Base-by-base conservation (phyloP, 2,797 vertebrate species). In the Podarcis siculus region DNA sequence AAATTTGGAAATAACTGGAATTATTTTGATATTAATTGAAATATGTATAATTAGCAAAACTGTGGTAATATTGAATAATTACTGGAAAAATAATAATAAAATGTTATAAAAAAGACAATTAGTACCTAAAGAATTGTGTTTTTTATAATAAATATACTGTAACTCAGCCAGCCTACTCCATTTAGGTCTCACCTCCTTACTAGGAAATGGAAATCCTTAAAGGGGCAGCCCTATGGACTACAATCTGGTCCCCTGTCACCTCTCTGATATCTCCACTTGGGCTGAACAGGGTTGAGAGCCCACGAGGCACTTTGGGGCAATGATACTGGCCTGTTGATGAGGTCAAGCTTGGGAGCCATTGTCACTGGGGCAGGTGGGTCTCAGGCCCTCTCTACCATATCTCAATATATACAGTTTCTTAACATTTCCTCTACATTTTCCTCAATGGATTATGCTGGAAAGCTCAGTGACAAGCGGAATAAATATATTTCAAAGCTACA, bases 401-500 rank as follows among this genome's bases (percentile, higher is more conserved):
- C 94, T 79, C 90, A 86, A 91, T 88, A 92, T 91, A 89, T 64
- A 64, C 88, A 83, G 27, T 39, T 32, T 86, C 83, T 88, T 19
- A 75, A 87, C 76, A 89, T 78, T 4, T 91, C 91, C 92, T 92
- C 94, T 94, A 93, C 89, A 89, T 94, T 90, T 55, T 15, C 49
- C 49, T 90, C 79, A 89, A 92, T 92, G 90, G 93, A 73, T 77
- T 90, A 89, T 92, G 87, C 83, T 91, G 82, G 86, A 92, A 55
- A 84, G 91, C 88, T 92, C 92, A 73, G 93, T 93, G 92, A 94
- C 71, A 92, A 95, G 92, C 92, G 91, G 86, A 85, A 75, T 88
- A 94, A 95, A 84, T 90, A 84, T 94, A 93, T 90, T 94, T 78
- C 90, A 93, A 81, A 89, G 80, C 64, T 88, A 86, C 88, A 93